Base-by-base conservation (phyloP, 1,140 invertebrate genomes). In the Archivesica marissinica region DNA sequence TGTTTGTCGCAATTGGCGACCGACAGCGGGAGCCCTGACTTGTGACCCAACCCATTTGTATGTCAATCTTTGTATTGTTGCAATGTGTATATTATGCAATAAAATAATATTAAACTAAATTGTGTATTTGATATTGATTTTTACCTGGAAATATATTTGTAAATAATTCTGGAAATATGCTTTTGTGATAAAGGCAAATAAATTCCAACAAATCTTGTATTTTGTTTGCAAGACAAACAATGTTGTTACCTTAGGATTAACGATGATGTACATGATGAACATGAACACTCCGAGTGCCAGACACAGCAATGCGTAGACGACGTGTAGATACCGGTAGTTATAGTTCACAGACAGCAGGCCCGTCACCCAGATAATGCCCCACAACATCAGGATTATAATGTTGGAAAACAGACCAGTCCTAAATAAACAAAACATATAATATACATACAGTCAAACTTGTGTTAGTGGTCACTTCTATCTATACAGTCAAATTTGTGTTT, bases 361-460 rank as follows among this genome's bases (percentile, higher is more conserved):
- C 47, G 98, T 92, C 0, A 97, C 96, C 97, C 97, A 98, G 13
- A 96, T 96, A 7, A 96, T 95, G 0, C 96, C 97, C 82, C 97
- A 94, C 39, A 98, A 93, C 1, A 97, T 96, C 23, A 98, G 92
- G 0, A 97, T 96, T 0, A 92, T 96, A 0, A 98, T 96, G 17
- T 96, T 97, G 4, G 94, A 97, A 96, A 98, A n/a, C 56, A 98
- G 93, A 0, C 97, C 93, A 4, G 97, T 97, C 86, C 98, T 97
- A 93, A 79, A 90, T 94, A 88, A 13, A 61, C n/a, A n/a, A n/a
- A n/a, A n/a, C n/a, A n/a, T n/a, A n/a, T n/a, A n/a, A n/a, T n/a
- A n/a, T n/a, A n/a, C n/a, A n/a, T n/a, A n/a, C n/a, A n/a, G n/a
- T n/a, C n/a, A n/a, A n/a, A n/a, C n/a, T n/a, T n/a, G n/a, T n/a